Evolutionary conservation across 2,888 invertebrate genomes (phyloP).

Genomic region (Lepidocyrtoides sp.): DNA sequence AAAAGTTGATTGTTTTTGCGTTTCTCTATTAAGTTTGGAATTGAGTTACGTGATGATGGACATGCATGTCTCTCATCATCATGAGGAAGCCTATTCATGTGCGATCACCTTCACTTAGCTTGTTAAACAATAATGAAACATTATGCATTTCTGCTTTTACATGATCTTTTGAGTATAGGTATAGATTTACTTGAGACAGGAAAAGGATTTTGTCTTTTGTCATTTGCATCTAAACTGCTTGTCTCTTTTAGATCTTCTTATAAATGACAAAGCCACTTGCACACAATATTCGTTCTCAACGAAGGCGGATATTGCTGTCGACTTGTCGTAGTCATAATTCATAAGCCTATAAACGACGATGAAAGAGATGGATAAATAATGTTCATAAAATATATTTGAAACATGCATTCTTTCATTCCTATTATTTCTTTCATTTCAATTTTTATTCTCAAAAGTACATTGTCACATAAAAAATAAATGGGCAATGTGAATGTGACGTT

Average conservation of each 20-base stretch:
- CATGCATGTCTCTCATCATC: background rate
- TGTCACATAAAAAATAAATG: background rate
- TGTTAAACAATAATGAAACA: background rate
- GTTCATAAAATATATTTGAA: background rate
- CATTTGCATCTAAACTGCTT: background rate
- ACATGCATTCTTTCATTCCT: background rate
- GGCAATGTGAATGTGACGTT: background rate
- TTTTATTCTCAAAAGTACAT: background rate
- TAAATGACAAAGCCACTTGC: background rate
- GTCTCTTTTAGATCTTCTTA: background rate
- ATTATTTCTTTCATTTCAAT: background rate
- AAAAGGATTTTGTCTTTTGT: background rate
- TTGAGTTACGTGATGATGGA: constrained; percentile 27
- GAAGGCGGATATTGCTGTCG: background rate
- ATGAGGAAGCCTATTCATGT: background rate
- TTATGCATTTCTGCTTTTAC: background rate
- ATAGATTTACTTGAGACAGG: background rate
- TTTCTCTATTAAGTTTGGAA: constrained; percentile 5
- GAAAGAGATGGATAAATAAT: background rate
- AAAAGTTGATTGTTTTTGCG: constrained; percentile 26
- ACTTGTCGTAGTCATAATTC: background rate
- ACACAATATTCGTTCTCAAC: background rate
- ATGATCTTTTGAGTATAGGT: background rate
- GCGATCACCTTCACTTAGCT: background rate
- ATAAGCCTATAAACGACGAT: background rate